Percentiles rank a stretch among this genome's conserved stretches.
Conservation (phyloP, 2,888 invertebrate genomes). For the Chelonus formosanus region DNA sequence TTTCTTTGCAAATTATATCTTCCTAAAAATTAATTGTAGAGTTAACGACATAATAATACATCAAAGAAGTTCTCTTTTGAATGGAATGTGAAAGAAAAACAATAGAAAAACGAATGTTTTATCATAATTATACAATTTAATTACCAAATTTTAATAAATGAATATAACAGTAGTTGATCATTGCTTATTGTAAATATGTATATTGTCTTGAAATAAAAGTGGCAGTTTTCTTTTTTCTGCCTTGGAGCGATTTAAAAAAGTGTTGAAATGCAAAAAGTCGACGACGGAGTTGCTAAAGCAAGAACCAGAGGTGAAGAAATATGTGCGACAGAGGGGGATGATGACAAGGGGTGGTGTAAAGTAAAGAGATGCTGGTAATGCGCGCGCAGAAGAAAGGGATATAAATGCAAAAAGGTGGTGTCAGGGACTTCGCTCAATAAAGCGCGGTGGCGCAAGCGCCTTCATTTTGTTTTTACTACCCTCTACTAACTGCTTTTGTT, state of each 20-base stretch:
- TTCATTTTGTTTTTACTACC: slow-evolving; percentile 65
- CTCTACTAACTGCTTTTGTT: slow-evolving; percentile 51
- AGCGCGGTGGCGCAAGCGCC: slow-evolving; percentile 64
- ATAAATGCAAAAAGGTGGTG: slow-evolving; percentile 62
- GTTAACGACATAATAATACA: no score
- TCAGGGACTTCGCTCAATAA: slow-evolving; percentile 62
- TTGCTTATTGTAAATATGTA: no score
- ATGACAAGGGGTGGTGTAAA: slow-evolving; percentile 34
- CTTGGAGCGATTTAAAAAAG: slow-evolving; percentile 45
- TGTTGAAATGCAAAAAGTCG: slow-evolving; percentile 50
- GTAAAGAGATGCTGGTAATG: slow-evolving; percentile 41
- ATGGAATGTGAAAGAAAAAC: no score
- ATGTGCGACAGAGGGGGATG: slow-evolving; percentile 27
- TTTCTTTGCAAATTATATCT: no score
- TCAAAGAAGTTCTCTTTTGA: no score
- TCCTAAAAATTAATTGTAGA: no score
- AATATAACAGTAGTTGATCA: background rate
- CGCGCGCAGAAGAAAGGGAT: slow-evolving; percentile 47
- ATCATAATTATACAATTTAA: background rate
- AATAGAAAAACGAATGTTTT: no score
- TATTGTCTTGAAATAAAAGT: background rate
- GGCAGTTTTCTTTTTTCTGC: background rate
- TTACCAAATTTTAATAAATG: background rate
- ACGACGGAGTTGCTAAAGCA: slow-evolving; percentile 30
- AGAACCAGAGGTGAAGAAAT: slow-evolving; percentile 33